Evolutionary conservation across 35 echinoderm and acorn worm species (phyloP).

Genomic region (Anneissia japonica): DNA sequence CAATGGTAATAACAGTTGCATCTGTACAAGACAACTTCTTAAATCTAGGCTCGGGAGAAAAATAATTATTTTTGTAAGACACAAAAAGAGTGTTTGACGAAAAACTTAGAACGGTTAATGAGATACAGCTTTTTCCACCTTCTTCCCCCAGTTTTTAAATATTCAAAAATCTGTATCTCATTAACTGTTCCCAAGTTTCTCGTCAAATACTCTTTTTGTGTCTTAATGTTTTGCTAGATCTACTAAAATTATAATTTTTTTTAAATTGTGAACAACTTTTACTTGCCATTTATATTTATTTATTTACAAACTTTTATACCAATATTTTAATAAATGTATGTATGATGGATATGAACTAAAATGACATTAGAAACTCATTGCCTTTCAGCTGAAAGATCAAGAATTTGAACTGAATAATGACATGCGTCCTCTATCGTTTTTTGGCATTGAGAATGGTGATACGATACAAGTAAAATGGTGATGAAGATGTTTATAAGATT

Average conservation of each 20-base stretch:
- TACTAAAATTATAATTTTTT: background rate
- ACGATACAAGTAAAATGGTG: conserved; percentile 64
- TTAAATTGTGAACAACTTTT: background rate
- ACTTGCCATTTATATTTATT: background rate
- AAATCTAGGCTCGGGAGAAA: too few species aligned
- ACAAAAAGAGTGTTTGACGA: too few species aligned
- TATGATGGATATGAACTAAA: too few species aligned
- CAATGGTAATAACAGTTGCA: too few species aligned
- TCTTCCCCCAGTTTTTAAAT: too few species aligned
- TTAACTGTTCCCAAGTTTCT: background rate
- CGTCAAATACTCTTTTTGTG: background rate
- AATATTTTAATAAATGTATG: too few species aligned
- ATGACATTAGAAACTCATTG: too few species aligned
- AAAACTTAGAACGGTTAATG: too few species aligned
- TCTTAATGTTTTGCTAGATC: background rate
- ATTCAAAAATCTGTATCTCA: background rate
- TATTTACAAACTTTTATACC: too few species aligned
- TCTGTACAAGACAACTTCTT: too few species aligned
- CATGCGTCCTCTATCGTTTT: conserved; percentile 44
- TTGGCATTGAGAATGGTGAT: conserved; percentile 62
- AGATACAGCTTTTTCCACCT: too few species aligned
- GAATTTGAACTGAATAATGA: conserved; percentile 77
- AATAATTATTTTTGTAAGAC: too few species aligned
- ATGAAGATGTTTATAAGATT: background rate
- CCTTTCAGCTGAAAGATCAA: conserved; percentile 20